A percentile compares a stretch with the other conserved stretches of the same genome.
Conservation (phyloP, 2,888 invertebrate genomes). For the Frankliniella fusca region DNA sequence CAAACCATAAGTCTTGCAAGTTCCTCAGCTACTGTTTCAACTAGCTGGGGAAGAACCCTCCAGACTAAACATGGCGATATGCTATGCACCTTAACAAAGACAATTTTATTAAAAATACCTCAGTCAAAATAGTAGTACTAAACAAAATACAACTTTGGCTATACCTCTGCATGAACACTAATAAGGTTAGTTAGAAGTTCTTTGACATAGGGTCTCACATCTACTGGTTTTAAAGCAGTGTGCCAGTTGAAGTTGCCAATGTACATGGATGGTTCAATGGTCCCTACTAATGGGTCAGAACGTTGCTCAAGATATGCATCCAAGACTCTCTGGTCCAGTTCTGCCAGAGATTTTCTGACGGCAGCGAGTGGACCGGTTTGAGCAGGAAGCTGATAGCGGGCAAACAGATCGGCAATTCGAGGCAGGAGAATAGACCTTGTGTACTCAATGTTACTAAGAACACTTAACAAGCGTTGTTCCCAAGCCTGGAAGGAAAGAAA, state of each 20-base stretch:
- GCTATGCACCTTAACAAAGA: conserved; percentile 61
- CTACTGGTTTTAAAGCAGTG: conserved; percentile 67
- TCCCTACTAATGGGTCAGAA: conserved; percentile 90
- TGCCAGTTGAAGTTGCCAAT: conserved; percentile 84
- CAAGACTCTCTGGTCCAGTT: conserved; percentile 53
- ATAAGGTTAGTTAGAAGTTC: conserved; percentile 79
- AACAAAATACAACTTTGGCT: conserved; percentile 29
- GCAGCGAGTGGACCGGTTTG: conserved; percentile 66
- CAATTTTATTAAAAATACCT: conserved; percentile 11
- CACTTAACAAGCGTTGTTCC: conserved; percentile 78
- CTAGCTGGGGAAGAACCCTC: conserved; percentile 68
- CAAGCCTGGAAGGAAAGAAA: conserved; percentile 54
- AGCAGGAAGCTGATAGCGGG: conserved; percentile 67
- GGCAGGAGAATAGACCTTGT: conserved; percentile 70
- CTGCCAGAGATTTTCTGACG: conserved; percentile 51
- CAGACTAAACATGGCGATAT: conserved; percentile 74
- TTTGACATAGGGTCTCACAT: conserved; percentile 82
- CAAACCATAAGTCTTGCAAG: conserved; percentile 80
- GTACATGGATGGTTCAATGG: conserved; percentile 94
- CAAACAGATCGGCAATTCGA: conserved; percentile 64
- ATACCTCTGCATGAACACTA: conserved; percentile 70
- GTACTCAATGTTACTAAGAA: conserved; percentile 84
- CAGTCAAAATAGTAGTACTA: conserved; percentile 15
- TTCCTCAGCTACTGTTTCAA: conserved; percentile 90
- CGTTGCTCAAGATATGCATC: conserved; percentile 85